Evolutionary conservation across 2,888 invertebrate species (phyloP).

Genomic region (Eueremaeus valkanovi): DNA sequence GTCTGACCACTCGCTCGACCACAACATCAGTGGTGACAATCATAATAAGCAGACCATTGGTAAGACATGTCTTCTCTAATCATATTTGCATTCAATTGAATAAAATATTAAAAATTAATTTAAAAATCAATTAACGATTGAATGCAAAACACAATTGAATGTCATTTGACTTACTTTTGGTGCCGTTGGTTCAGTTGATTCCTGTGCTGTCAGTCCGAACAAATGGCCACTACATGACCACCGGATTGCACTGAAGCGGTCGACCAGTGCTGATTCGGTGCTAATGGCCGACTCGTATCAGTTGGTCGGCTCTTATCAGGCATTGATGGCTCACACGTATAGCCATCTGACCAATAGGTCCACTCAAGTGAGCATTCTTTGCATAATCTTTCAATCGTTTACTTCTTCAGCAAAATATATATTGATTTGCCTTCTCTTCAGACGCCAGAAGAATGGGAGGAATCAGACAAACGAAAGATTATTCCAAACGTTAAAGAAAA

Average conservation of each 20-base stretch:
- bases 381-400: background rate
- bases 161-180: background rate
- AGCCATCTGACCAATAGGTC: background rate
- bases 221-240: background rate
- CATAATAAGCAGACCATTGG: background rate
- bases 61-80: background rate
- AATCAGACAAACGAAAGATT: slow-evolving; percentile 48
- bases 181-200: background rate
- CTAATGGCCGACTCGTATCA: background rate
- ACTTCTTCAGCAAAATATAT: background rate
- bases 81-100: background rate
- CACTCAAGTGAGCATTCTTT: slow-evolving; percentile 5
- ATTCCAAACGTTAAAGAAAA: background rate
- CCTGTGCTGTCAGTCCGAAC: background rate
- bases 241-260: background rate
- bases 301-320: background rate
- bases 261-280: background rate
- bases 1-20: background rate
- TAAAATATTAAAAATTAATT: background rate
- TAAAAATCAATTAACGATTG: background rate
- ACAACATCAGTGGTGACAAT: background rate
- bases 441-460: slow-evolving; percentile 64
- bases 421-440: slow-evolving; percentile 50
- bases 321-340: background rate
- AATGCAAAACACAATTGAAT: background rate